These are phyloP conservation scores for Molossus alvarezi DNA, from an alignment of 2,797 vertebrate species.

Conservation along the genomic window DNA sequence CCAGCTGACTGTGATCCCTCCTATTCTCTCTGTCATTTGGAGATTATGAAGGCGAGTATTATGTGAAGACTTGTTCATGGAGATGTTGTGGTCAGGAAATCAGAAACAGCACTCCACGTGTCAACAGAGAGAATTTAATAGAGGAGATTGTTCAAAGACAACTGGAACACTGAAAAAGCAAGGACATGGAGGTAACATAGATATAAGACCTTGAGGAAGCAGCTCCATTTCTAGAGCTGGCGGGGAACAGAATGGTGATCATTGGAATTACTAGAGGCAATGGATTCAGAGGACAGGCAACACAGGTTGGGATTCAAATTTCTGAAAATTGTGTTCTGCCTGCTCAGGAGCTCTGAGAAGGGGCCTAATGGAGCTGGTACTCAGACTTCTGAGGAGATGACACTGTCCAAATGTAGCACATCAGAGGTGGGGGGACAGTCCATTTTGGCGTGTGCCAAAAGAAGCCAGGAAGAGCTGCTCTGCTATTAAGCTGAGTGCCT, in stretches of 20 bases:
- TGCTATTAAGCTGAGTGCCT: neutral
- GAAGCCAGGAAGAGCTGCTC: neutral
- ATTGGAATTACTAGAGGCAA: neutral
- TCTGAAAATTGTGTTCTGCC: neutral
- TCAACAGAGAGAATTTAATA: conserved; percentile 50
- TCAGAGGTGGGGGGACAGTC: neutral
- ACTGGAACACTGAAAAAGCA: neutral
- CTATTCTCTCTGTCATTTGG: neutral
- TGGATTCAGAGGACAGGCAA: neutral
- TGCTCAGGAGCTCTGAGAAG: neutral
- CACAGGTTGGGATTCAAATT: neutral
- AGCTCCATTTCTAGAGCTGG: neutral
- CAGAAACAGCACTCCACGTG: neutral
- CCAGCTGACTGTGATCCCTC: neutral
- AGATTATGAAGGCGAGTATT: conserved; percentile 25
- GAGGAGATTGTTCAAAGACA: conserved; percentile 5
- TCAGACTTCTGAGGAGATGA: neutral
- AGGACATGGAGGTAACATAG: neutral
- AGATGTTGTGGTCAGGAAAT: conserved; percentile 35
- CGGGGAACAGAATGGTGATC: neutral
- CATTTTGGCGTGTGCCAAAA: neutral
- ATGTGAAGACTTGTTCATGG: neutral
- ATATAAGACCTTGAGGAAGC: neutral
- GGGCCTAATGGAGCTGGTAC: neutral
- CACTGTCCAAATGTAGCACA: neutral